Base-by-base conservation (phyloP, 2,888 invertebrate species). In the Hydroisotoma schaefferi region DNA sequence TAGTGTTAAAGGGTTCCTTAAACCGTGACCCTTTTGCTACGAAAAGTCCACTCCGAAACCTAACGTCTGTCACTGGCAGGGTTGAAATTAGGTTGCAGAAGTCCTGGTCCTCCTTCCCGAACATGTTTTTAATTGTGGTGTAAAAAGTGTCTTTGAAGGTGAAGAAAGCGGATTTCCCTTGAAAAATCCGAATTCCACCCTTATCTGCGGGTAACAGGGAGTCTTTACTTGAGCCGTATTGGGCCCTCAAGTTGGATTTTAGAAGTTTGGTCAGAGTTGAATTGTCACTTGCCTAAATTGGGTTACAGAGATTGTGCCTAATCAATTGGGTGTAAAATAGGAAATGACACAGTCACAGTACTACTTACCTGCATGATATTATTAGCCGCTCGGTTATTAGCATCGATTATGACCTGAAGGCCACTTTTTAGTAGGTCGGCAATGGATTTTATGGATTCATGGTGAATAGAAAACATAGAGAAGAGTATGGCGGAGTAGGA, bases 1-100 rank as follows among this genome's bases (percentile, higher is more conserved):
- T 62, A 2, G 48, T 38, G n/a, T 58, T 62, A 28, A 63, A 63
- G 12, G 51, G 37, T 47, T 63, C 63, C 37, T 59, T 63, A 20
- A 55, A 63, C 25, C 37, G 52, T 10, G 63, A 63, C 5, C 56
- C 56, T 43, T 63, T 63, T 6, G 51, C 40, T 12, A 63, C 59
- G 44, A 63, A 63, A 20, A 63, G 47, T 26, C 63, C 63, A 37
- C 56, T 59, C 28, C 40, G 27, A 33, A 49, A 59, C 33, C 28
- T 59, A 8, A 18, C 53, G 15, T 38, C 46, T 6, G 56, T 48
- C 4, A 63, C 63, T 22, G 59, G 23, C 20, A 63, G 29, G 15
- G 56, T 18, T 28, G 59, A 33, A 4, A 59, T 27, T n/a, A 33
- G 46, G 23, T 38, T 15, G 28, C 63, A 63, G 37, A 63, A 46